phyloP scores from a whole-genome alignment of 2,888 invertebrate genomes.

The Lamellibrachia satsuma region DNA sequence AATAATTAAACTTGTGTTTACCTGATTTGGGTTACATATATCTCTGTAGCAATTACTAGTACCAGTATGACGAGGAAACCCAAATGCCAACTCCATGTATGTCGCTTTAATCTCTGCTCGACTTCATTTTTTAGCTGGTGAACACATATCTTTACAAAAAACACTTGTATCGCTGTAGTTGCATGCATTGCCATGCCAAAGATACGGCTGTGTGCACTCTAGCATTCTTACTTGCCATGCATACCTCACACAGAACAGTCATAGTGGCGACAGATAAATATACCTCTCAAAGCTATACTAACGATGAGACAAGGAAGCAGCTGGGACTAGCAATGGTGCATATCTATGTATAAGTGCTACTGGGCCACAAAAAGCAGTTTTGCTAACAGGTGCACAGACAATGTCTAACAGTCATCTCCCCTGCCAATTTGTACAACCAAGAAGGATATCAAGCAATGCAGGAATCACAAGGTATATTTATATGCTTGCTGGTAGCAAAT shows the following conservation, averaged over 20 bases:
- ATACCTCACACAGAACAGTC: not conserved
- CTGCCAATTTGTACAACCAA: not conserved
- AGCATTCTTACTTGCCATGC: not conserved
- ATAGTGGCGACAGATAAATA: conserved; percentile 8
- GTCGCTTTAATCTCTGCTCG: not conserved
- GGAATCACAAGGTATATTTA: not conserved
- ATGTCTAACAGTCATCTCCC: not conserved
- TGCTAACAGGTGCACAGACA: not conserved
- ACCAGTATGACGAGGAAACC: not conserved
- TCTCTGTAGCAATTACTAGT: not conserved
- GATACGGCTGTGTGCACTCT: not conserved
- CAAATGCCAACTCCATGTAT: not conserved
- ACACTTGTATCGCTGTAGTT: not conserved
- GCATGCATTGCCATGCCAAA: not conserved
- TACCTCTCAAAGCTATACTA: conserved; percentile 2
- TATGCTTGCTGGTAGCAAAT: not conserved
- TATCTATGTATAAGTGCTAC: not conserved
- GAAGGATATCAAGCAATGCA: not conserved
- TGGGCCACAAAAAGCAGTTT: not conserved
- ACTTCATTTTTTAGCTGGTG: not conserved
- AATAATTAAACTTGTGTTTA: too few species aligned
- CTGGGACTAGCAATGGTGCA: not conserved
- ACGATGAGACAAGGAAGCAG: not conserved
- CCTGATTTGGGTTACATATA: not conserved
- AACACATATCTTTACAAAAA: not conserved